A percentile compares a stretch with the other conserved stretches of the same genome.
Evolutionary conservation across 2,888 invertebrate genomes (phyloP).

Genomic region (Frankliniella fusca): DNA sequence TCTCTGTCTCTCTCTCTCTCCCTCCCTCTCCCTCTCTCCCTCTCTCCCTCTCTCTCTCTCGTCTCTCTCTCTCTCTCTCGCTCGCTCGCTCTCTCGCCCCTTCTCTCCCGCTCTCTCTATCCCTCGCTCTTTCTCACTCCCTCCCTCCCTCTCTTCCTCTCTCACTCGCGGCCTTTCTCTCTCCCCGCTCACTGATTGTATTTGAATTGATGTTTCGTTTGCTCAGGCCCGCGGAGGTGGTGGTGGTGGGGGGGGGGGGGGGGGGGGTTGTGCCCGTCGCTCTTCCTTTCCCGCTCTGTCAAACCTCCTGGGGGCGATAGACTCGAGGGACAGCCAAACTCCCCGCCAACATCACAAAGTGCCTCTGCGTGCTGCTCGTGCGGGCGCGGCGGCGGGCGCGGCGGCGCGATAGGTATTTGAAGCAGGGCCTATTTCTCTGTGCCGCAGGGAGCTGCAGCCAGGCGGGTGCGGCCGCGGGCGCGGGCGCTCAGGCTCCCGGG

Average conservation of each 20-base stretch:
- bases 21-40: constrained; percentile 18
- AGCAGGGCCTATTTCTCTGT: not conserved
- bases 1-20: constrained; percentile 30
- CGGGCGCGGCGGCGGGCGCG: not conserved
- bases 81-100: no score
- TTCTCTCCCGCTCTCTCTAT: not conserved
- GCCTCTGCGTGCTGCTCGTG: not conserved
- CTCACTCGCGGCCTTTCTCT: constrained; percentile 1
- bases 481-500: not conserved
- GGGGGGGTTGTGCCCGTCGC: not conserved
- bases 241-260: no score
- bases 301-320: not conserved
- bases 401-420: no score
- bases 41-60: constrained; percentile 30
- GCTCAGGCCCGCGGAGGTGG: not conserved
- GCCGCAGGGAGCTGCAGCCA: not conserved
- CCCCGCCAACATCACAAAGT: no score
- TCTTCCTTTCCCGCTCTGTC: not conserved
- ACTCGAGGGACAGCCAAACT: not conserved
- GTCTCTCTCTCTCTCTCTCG: not conserved
- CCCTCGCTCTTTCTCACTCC: constrained; percentile 23
- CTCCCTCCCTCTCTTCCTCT: constrained; percentile 29
- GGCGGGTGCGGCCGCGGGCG: not conserved
- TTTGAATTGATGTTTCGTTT: not conserved
- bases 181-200: not conserved